These are phyloP conservation scores for Manis crassicaudata DNA, from an alignment of 2,797 vertebrate species.

Conservation along the genomic window DNA sequence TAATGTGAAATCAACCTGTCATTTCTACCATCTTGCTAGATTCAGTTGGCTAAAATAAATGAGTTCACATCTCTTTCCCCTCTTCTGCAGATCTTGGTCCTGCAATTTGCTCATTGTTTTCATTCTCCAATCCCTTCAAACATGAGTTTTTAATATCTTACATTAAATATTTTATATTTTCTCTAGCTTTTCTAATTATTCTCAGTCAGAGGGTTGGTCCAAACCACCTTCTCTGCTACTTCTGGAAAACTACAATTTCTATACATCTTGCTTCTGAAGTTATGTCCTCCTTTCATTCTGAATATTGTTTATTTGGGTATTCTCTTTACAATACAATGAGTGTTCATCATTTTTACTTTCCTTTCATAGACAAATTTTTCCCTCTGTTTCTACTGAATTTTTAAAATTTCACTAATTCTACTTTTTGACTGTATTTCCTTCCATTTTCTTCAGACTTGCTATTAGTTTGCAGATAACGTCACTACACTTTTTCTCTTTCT, in stretches of 20 bases:
- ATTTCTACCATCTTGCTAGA: not conserved
- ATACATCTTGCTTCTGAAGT: not conserved
- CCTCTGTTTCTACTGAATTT: not conserved
- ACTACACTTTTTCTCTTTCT: not conserved
- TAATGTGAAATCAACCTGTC: not conserved
- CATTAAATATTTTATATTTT: slow-evolving; percentile 30
- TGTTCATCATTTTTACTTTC: slow-evolving; percentile 21
- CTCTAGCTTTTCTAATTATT: slow-evolving; percentile 47
- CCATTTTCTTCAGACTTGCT: not conserved
- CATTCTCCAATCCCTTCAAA: slow-evolving; percentile 20
- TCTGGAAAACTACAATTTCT: not conserved
- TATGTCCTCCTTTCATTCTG: not conserved
- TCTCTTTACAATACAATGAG: not conserved
- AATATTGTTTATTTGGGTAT: not conserved
- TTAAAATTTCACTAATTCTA: slow-evolving; percentile 36
- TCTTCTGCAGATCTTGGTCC: not conserved
- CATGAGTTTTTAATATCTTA: slow-evolving; percentile 3
- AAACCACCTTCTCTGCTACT: not conserved
- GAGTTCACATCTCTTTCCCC: not conserved
- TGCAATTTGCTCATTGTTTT: not conserved
- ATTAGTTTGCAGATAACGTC: not conserved
- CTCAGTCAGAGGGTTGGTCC: not conserved
- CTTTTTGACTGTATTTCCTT: not conserved
- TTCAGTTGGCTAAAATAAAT: not conserved
- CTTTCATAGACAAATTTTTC: slow-evolving; percentile 11